A percentile compares a stretch with the other conserved stretches of the same genome.
These are phyloP conservation scores for Apis florea DNA, from an alignment of 1,140 invertebrate species.

Conservation along the genomic window DNA sequence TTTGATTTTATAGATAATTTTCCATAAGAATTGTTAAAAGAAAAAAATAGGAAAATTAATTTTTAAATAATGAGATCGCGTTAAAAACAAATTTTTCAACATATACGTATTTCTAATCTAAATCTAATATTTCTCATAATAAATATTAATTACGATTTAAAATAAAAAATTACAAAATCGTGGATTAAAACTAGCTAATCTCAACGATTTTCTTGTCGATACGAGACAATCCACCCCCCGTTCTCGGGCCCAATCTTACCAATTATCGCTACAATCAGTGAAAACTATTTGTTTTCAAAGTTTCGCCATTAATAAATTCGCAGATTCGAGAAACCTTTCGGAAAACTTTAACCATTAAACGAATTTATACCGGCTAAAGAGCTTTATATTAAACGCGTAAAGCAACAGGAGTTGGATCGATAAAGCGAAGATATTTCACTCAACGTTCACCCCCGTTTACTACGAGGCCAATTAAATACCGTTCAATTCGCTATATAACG, in stretches of 20 bases:
- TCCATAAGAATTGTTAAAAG: too few species aligned
- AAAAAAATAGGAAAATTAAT: too few species aligned
- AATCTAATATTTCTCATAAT: too few species aligned
- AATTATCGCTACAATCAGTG: background rate
- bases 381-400: conserved; percentile 7
- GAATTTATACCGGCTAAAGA: background rate
- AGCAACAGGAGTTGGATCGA: conserved; percentile 14
- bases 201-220: background rate
- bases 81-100: too few species aligned
- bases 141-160: too few species aligned
- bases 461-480: background rate
- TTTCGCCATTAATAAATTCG: conserved; percentile 25
- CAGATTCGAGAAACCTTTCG: background rate
- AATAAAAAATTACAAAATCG: too few species aligned
- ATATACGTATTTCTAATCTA: too few species aligned
- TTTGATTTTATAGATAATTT: too few species aligned
- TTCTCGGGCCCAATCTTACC: background rate
- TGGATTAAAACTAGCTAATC: background rate
- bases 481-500: background rate
- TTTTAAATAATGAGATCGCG: too few species aligned
- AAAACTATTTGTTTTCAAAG: background rate
- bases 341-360: conserved; percentile 19
- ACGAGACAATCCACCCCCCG: background rate
- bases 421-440: conserved; percentile 4
- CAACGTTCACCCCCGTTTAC: background rate